Base-by-base conservation (phyloP, 2,113 vertebrate species). In the Pteropus alecto region DNA sequence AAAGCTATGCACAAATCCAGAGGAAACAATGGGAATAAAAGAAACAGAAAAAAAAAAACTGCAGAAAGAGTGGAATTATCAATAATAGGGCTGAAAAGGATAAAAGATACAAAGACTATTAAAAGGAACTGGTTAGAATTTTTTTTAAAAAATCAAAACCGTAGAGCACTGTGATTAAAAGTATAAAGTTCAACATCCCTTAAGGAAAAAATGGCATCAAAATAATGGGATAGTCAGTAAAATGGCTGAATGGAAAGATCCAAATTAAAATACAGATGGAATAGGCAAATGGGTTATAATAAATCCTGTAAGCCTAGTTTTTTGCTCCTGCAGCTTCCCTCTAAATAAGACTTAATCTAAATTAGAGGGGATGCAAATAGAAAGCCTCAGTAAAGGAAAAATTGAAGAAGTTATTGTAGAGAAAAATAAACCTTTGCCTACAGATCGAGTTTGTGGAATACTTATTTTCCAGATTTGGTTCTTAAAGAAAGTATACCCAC, bases 391-490 rank as follows among this genome's bases (percentile, higher is more conserved):
- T n/a, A 87, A 88, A 88, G 19, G 46, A 79, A 67, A 87, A 54
- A 51, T 46, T 78, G 22, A 61, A 81, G 58, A 79, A 68, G 7
- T 89, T 81, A 58, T 21, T 87, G 10, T 28, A 87, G 26, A 94
- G 79, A 71, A 95, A 93, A 90, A 56, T 38, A 88, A 18, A 70
- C n/a, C 48, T 93, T 90, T 77, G 22, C 68, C 70, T 79, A 60
- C 3, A 68, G 76, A 90, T 35, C 35, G 35, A 73, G 21, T 71
- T 71, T 67, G 46, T 71, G 2, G 15, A 67, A 46, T 63, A 54
- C 83, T 61, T 84, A 16, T n/a, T 81, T 56, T 88, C 78, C 70
- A 96, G 70, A 79, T 93, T 74, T 93, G 48, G 26, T 51, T 46
- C 73, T 90, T 92, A 76, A 81, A 78, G 65, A 60, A 63, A 61